phyloP scores from a whole-genome alignment of 2,113 vertebrate genomes.

The Martes martes region DNA sequence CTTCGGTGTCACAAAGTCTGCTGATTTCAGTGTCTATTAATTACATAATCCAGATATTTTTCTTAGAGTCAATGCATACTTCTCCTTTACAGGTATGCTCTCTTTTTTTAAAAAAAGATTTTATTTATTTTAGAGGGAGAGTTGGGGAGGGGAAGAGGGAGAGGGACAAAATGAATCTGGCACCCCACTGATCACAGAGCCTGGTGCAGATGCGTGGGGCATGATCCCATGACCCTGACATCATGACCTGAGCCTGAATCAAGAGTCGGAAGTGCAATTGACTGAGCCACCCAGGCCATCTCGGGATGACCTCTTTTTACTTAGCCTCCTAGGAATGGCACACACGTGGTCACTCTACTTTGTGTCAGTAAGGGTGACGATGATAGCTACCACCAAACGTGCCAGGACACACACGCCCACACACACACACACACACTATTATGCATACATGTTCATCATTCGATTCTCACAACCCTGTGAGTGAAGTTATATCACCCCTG shows the following conservation, averaged over 20 bases:
- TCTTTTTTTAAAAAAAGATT: background rate
- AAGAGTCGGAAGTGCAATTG: background rate
- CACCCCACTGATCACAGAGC: background rate
- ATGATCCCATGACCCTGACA: background rate
- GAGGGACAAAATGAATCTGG: background rate
- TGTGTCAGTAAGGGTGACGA: background rate
- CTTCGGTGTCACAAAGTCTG: background rate
- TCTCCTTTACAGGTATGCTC: background rate
- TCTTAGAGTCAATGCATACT: background rate
- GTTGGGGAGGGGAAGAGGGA: background rate
- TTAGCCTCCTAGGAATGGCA: background rate
- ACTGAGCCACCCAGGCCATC: background rate
- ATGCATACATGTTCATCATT: background rate
- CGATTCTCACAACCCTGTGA: background rate
- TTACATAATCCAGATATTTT: conserved; percentile 40
- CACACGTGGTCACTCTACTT: background rate
- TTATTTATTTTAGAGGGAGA: background rate
- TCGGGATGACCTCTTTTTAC: background rate
- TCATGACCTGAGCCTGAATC: background rate
- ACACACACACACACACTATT: background rate
- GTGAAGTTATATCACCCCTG: background rate
- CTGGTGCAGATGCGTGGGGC: background rate
- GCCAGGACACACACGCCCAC: background rate
- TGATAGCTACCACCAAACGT: background rate
- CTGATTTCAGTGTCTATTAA: conserved; percentile 13